These are phyloP conservation scores for Pomatorhinus ruficollis DNA, from an alignment of 2,113 vertebrate genomes.

Conservation along the genomic window DNA sequence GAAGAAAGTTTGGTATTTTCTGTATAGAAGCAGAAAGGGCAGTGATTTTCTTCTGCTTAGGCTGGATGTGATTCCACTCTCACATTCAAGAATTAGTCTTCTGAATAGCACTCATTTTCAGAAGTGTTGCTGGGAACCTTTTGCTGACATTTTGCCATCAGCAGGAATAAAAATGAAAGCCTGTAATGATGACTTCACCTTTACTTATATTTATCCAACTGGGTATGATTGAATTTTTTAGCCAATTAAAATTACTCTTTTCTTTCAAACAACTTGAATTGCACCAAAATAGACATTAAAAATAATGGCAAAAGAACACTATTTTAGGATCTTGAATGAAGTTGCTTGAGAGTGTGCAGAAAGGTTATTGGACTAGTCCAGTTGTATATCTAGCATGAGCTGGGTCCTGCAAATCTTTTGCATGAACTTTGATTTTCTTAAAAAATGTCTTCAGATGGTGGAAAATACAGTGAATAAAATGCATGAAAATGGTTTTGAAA, in stretches of 20 bases:
- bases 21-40: not conserved
- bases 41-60: slow-evolving; percentile 8
- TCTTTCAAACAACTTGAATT: not conserved
- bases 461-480: not conserved
- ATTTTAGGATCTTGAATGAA: not conserved
- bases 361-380: not conserved
- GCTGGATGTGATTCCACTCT: not conserved
- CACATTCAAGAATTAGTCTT: not conserved
- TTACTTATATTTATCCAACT: not conserved
- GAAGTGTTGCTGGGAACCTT: not conserved
- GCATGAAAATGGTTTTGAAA: not conserved
- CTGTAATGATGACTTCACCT: not conserved
- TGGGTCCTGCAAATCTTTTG: not conserved
- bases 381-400: not conserved
- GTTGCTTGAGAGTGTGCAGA: not conserved
- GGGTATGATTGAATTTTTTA: not conserved
- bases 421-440: not conserved
- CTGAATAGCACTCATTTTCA: not conserved
- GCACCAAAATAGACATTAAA: not conserved
- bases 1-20: slow-evolving; percentile 3
- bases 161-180: not conserved
- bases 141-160: slow-evolving; percentile 11
- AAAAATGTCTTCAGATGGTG: not conserved
- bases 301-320: not conserved
- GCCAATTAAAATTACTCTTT: not conserved